Base-by-base conservation (phyloP, 2,113 vertebrate genomes). In the Pipa parva region DNA sequence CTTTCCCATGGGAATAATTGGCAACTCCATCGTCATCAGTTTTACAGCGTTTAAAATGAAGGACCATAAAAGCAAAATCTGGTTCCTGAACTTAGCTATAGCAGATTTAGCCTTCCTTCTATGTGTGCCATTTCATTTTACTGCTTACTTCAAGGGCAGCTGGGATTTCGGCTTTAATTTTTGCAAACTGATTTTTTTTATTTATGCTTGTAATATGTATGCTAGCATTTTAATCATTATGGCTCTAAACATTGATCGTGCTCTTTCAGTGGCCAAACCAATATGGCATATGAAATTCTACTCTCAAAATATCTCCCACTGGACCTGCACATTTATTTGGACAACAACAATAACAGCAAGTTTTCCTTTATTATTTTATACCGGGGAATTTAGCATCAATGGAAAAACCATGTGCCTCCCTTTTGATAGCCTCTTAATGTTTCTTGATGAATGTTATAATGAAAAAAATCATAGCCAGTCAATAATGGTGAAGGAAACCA, bases 51-150 rank as follows among this genome's bases (percentile, higher is more conserved):
- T 67, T 8, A 45, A 4, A 17, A 57, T 45, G 51, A 67, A 58
- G 36, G 17, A 46, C 17, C 4, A 42, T 2, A 45, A 57, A 9
- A 58, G 27, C 17, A 67, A 46, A 26, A 28, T 67, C 10, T 67
- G 54, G 63, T 67, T 67, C 22, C 37, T 67, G 15, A 56, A 67
- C 54, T 42, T 67, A 33, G 63, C 63, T 2, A 11, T 67, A 9
- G 51, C 54, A 2, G 63, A 67, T 17, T 22, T 67, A 6, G n/a
- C 24, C 17, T 67, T 67, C 24, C 36, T 58, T 11, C 6, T 58
- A 17, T 58, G 25, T 13, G 15, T 58, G 10, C 54, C 63, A 11
- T 9, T 67, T 2, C 18, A 46, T 12, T 13, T n/a, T 3, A 26
- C 17, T 8, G 22, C n/a, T 7, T 24, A 29, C 5, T 46, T 57